Evolutionary conservation across 2,888 invertebrate species (phyloP).

Genomic region (Drosophila nigricruria): DNA sequence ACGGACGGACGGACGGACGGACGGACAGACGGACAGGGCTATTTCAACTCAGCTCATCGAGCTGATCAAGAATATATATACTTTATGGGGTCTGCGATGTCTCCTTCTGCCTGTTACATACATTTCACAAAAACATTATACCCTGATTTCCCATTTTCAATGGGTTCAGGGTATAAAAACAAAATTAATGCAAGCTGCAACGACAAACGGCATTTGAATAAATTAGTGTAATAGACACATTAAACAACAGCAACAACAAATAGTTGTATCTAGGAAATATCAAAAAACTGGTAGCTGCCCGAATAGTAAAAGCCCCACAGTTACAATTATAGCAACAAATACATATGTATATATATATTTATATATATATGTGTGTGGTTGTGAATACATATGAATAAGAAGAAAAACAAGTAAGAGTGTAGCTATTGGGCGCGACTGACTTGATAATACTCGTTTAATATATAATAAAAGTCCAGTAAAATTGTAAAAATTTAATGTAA

Average conservation of each 20-base stretch:
- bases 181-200: conserved; percentile 60
- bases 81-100: no score
- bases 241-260: conserved; percentile 52
- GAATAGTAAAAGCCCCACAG: conserved; percentile 81
- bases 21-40: no score
- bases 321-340: conserved; percentile 61
- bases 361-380: not conserved
- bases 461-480: not conserved
- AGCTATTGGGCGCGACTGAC: not conserved
- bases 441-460: not conserved
- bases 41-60: no score
- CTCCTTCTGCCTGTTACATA: no score
- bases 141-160: no score
- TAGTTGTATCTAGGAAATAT: conserved; percentile 73
- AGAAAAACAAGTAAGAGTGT: conserved; percentile 31
- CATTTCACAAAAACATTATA: no score
- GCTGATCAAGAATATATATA: no score
- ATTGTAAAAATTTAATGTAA: not conserved
- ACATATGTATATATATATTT: not conserved
- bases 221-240: conserved; percentile 80
- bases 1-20: no score
- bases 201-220: conserved; percentile 72
- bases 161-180: no score
- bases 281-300: conserved; percentile 79
- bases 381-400: not conserved